phyloP scores from a whole-genome alignment of 2,113 vertebrate genomes.

The Isurus oxyrinchus region DNA sequence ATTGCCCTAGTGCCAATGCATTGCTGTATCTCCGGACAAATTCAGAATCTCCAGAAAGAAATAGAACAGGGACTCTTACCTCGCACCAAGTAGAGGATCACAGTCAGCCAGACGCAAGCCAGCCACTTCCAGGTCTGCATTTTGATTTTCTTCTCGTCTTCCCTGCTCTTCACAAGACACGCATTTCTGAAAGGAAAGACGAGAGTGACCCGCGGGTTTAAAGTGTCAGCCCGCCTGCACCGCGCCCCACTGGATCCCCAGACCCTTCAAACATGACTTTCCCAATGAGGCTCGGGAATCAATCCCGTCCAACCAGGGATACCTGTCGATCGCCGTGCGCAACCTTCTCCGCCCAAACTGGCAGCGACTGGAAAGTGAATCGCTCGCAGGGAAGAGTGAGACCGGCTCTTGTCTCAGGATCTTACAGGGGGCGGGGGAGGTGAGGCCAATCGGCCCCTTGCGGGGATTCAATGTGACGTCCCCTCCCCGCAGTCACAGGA shows the following conservation, averaged over 20 bases:
- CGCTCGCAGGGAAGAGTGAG: not conserved
- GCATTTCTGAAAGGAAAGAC: not conserved
- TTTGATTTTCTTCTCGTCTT: not conserved
- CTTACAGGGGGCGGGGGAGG: not conserved
- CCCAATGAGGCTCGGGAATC: not conserved
- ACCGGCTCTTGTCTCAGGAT: not conserved
- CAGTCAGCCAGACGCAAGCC: not conserved
- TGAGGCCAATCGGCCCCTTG: not conserved
- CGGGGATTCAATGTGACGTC: no score
- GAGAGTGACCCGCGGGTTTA: not conserved
- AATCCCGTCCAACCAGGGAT: not conserved
- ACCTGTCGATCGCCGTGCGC: not conserved
- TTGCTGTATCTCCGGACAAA: not conserved
- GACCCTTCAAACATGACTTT: not conserved
- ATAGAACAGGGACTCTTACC: not conserved
- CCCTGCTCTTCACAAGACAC: not conserved
- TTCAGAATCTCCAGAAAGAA: not conserved
- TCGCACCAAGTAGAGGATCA: not conserved
- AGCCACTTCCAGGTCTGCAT: not conserved
- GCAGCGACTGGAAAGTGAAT: not conserved
- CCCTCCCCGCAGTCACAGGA: no score
- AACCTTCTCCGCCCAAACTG: not conserved
- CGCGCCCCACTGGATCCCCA: not conserved
- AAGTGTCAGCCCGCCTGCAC: not conserved
- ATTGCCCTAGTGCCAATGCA: no score